Conservation (phyloP, 2,113 vertebrate genomes). For the Malaclemys terrapin region DNA sequence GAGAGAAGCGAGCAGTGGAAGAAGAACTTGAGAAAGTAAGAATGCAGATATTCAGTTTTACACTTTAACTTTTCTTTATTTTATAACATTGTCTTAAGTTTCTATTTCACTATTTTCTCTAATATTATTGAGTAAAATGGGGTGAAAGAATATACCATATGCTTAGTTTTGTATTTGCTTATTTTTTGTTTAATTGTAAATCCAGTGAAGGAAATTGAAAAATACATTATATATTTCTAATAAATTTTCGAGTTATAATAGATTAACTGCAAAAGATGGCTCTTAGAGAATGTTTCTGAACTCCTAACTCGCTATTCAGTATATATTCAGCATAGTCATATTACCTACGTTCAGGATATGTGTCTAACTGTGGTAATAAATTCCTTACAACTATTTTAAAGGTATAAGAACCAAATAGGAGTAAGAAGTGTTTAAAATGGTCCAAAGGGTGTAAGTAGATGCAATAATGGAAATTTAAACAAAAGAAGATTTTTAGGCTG, state of each 20-base stretch:
- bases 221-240: neutral
- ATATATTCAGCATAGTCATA: neutral
- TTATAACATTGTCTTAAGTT: neutral
- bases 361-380: neutral
- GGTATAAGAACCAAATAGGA: neutral
- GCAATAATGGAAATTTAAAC: neutral
- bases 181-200: neutral
- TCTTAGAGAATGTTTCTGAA: neutral
- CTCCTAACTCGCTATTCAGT: neutral
- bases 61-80: neutral
- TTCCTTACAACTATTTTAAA: neutral
- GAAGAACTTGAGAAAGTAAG: slow-evolving; percentile 94
- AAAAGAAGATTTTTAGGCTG: neutral
- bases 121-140: neutral
- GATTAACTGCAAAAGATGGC: neutral
- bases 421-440: neutral
- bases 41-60: neutral
- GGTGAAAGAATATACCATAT: neutral
- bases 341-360: neutral
- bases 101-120: neutral
- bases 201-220: neutral
- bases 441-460: neutral
- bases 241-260: neutral
- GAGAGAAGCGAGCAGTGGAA: slow-evolving; percentile 92
- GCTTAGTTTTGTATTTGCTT: neutral